phyloP scores from a whole-genome alignment of 2,797 vertebrate species.

The Lepidocolaptes lacrymiger region DNA sequence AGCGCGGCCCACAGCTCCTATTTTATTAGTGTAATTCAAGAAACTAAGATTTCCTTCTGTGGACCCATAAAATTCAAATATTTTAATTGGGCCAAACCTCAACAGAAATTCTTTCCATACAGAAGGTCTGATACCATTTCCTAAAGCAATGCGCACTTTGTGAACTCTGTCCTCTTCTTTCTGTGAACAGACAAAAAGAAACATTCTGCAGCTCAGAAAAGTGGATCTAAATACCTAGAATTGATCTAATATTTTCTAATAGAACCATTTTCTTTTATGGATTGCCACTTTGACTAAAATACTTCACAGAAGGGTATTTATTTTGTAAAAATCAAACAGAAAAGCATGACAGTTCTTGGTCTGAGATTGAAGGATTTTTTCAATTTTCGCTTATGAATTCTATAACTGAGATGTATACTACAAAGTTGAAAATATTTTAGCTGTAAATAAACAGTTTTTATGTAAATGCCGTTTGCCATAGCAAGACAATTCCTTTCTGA shows the following conservation, averaged over 20 bases:
- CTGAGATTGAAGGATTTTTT: not conserved
- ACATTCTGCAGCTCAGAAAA: not conserved
- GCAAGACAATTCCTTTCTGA: not conserved
- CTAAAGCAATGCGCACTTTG: conserved; percentile 73
- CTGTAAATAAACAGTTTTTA: not conserved
- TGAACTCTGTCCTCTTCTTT: conserved; percentile 76
- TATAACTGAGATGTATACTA: not conserved
- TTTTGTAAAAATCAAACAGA: not conserved
- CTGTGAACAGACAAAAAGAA: conserved; percentile 46
- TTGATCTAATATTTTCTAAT: not conserved
- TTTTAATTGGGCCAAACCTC: conserved; percentile 76
- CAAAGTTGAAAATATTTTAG: not conserved
- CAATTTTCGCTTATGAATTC: not conserved
- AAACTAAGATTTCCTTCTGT: conserved; percentile 81
- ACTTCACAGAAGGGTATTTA: not conserved
- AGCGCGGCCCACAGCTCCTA: conserved; percentile 77
- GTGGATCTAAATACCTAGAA: not conserved
- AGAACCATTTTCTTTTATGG: not conserved
- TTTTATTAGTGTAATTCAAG: conserved; percentile 82
- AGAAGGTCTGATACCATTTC: conserved; percentile 80
- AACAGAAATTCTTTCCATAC: conserved; percentile 80
- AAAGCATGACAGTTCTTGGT: not conserved
- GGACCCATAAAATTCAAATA: conserved; percentile 81
- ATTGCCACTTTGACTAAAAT: not conserved
- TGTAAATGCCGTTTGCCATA: not conserved